Evolutionary conservation across 1,140 invertebrate genomes (phyloP), one percentile per base, ranked within the genome.

Genomic region (Acromyrmex charruanus): DNA sequence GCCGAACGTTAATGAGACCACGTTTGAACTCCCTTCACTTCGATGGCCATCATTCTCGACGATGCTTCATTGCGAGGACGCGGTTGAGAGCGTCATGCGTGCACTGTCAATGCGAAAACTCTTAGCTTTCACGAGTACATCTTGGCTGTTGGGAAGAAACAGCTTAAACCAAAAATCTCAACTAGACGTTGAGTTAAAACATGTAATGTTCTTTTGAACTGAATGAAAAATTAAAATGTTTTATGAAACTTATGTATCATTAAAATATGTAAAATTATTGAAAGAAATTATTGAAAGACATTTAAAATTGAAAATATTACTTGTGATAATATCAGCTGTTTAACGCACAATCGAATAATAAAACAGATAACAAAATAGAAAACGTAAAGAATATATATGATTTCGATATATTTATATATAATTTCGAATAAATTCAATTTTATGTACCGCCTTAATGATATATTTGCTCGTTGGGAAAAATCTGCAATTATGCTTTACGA

Each of bases 1-100:
- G 80, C 74, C 51, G 59, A 68, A 89, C 77, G 79, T 91, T 90
- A 90, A 92, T 87, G 89, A 92, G 91, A 72, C 82, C 72, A 63
- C 25, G 65, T 81, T 88, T 81, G 75, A 80, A 79, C 49, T 91
- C 85, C 85, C 81, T 88, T 87, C 86, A 74, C 75, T 89, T 77
- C 55, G 55, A 59, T 53, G 53, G n/a, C n/a, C 55, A 49, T 88
- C 77, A 68, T 86, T 35, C 31, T 53, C 51, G 7, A 63, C 25
- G 77, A 80, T 39, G 39, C 49, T 39, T 51, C 51, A 39, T 72
- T 51, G 39, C 53, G 85, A 82, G 44, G 44, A 77, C 55, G 63
- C 55, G 21, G 16, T 21, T n/a, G 44, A 69, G 35, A 59, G 58
- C 39, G 39, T 63, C 66, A 85, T 55, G 55, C 31, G n/a, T 75